Percentiles rank a stretch among this genome's conserved stretches.
phyloP scores from a whole-genome alignment of 2,797 vertebrate genomes.

The Tragelaphus eurycerus region DNA sequence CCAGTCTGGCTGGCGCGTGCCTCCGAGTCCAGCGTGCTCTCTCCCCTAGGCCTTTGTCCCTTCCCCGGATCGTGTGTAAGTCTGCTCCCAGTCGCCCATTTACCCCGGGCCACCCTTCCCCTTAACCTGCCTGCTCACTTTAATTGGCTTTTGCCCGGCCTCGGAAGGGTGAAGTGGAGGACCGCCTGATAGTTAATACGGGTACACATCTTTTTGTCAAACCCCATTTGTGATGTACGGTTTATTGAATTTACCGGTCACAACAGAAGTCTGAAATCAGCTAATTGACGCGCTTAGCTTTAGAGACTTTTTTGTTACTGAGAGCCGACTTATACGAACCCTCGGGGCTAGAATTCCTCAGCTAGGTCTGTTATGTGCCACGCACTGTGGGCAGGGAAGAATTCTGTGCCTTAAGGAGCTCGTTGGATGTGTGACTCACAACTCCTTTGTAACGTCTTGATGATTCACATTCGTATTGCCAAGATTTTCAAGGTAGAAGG shows the following conservation, averaged over 20 bases:
- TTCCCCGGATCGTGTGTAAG: background rate
- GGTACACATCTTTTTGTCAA: background rate
- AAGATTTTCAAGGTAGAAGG: constrained; percentile 24
- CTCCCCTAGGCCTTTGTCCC: constrained; percentile 63
- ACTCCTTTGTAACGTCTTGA: background rate
- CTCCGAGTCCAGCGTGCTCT: background rate
- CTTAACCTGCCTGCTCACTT: background rate
- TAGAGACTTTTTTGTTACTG: constrained; percentile 25
- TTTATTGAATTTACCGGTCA: background rate
- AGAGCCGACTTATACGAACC: background rate
- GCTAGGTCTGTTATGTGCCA: background rate
- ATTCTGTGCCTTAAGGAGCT: constrained; percentile 43
- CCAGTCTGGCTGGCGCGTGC: background rate
- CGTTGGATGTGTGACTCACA: constrained; percentile 66
- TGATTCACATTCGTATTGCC: constrained; percentile 52
- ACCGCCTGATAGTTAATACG: background rate
- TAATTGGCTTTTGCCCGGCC: background rate
- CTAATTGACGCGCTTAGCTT: background rate
- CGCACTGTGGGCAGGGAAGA: constrained; percentile 14
- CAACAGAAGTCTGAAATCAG: background rate
- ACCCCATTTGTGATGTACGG: background rate
- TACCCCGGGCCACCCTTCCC: background rate
- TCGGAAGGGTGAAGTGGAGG: background rate
- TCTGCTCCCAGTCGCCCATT: background rate
- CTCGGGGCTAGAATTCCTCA: constrained; percentile 71